Base-by-base conservation (phyloP, 2,888 invertebrate genomes). In the Andrena praecox region DNA sequence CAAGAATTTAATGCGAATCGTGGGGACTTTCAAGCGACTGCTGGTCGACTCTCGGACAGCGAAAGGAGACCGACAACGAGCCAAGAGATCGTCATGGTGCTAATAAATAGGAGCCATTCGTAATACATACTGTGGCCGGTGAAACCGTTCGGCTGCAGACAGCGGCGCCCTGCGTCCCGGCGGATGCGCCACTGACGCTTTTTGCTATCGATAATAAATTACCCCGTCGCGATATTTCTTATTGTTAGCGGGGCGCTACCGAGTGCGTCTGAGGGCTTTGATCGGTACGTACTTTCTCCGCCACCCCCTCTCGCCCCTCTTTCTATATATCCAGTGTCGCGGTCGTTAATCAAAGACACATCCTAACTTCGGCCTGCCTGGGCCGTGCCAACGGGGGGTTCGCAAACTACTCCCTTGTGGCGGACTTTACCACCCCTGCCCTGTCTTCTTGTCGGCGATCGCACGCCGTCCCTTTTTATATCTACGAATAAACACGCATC, bases 191-290 rank as follows among this genome's bases (percentile, higher is more conserved):
- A 85, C 84, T 82, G 87, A 84, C 75, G 88, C 89, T 93, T 93
- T 92, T 93, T 93, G 92, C 89, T 84, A 91, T 92, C 87, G 90
- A 92, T 92, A 92, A 93, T 93, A 93, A 93, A 93, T 93, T 93
- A 92, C 92, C 93, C 56, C 91, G 91, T 92, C 90, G 91, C 87
- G 90, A 92, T 93, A 93, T 92, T 93, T 93, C 92, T 93, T 93
- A 93, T 92, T 92, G 92, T 90, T 90, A 87, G 89, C 88, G 87
- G 90, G 89, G 88, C 84, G 90, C 90, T 88, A 90, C 87, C 90
- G 92, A 93, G 92, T 93, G 93, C 89, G 91, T 90, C 90, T 91
- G 93, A 93, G 92, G 90, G 92, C 87, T 91, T 91, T 90, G 92
- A 93, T 93, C 91, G 91, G 91, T 91, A 87, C 87, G 86, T 79